Evolutionary conservation across 2,113 vertebrate species (phyloP).

Genomic region (Macquaria ambigua): DNA sequence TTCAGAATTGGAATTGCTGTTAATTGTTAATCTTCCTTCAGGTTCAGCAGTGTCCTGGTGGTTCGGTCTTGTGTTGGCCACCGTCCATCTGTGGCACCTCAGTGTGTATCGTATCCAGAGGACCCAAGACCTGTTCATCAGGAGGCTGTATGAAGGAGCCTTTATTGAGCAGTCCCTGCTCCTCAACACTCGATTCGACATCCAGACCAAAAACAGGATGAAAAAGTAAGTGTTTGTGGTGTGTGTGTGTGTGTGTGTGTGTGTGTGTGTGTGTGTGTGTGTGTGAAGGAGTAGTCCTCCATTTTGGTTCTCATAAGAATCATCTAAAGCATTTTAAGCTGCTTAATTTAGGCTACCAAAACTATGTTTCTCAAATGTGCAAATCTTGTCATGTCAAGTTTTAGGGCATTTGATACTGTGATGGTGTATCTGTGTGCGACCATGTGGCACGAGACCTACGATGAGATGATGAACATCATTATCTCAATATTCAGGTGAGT

Average conservation of each 20-base stretch:
- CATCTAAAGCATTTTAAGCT: neutral
- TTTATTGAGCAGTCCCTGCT: conserved; percentile 84
- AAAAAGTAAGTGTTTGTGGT: conserved; percentile 56
- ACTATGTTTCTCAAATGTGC: neutral
- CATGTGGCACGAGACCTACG: conserved; percentile 85
- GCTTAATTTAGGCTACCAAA: neutral
- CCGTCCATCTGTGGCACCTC: conserved; percentile 74
- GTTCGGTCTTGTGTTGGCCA: conserved; percentile 74
- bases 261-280: neutral
- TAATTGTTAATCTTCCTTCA: neutral
- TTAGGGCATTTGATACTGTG: neutral
- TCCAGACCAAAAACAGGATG: conserved; percentile 20
- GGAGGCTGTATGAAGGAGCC: conserved; percentile 77
- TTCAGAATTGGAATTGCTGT: too few relatives aligned
- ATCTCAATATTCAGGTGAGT: conserved; percentile 84
- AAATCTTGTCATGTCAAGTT: conserved; percentile 11
- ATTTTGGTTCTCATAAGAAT: neutral
- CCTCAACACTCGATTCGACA: conserved; percentile 76
- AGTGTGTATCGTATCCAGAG: conserved; percentile 77
- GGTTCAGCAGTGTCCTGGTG: conserved; percentile 72
- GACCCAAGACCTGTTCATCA: conserved; percentile 78
- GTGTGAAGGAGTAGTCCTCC: too few relatives aligned
- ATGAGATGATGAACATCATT: conserved; percentile 84
- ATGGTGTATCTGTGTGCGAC: conserved; percentile 82
- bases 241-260: neutral